These are phyloP conservation scores for Merops nubicus DNA, from an alignment of 2,113 vertebrate genomes.

Conservation along the genomic window DNA sequence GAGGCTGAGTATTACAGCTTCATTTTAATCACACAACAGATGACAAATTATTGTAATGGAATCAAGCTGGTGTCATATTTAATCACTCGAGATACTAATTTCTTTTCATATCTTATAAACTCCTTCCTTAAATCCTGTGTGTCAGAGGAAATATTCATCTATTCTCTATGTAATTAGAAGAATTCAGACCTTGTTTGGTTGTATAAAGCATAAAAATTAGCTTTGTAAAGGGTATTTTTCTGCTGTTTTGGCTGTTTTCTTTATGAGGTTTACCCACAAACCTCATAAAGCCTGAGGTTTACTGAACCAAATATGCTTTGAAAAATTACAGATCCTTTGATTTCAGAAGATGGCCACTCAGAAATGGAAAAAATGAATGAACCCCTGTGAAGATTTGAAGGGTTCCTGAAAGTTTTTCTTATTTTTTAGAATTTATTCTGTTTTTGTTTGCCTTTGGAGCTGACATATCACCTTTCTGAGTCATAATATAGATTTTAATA, in stretches of 20 bases:
- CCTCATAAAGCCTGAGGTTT: background rate
- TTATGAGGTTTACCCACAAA: too few species aligned
- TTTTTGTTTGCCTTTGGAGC: background rate
- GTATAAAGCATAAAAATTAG: background rate
- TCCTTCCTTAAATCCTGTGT: slow-evolving; percentile 26
- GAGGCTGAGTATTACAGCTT: background rate
- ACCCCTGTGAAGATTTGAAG: background rate
- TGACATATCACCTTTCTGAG: background rate
- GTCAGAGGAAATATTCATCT: slow-evolving; percentile 53
- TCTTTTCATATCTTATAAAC: slow-evolving; percentile 35
- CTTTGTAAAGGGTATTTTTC: slow-evolving; percentile 1
- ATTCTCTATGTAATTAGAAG: slow-evolving; percentile 63
- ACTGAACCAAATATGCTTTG: background rate
- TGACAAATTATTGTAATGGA: slow-evolving; percentile 27
- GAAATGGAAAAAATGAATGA: background rate
- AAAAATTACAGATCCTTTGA: background rate
- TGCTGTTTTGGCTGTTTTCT: background rate
- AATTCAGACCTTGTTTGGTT: slow-evolving; percentile 16
- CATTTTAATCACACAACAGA: slow-evolving; percentile 16
- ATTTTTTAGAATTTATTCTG: background rate
- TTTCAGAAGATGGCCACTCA: background rate
- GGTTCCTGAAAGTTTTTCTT: background rate
- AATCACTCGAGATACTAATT: slow-evolving; percentile 54
- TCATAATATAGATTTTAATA: background rate
- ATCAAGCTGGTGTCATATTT: background rate